Percentiles rank a stretch among this genome's conserved stretches.
phyloP scores from a whole-genome alignment of 2,113 vertebrate species.

The Xerus inauris region DNA sequence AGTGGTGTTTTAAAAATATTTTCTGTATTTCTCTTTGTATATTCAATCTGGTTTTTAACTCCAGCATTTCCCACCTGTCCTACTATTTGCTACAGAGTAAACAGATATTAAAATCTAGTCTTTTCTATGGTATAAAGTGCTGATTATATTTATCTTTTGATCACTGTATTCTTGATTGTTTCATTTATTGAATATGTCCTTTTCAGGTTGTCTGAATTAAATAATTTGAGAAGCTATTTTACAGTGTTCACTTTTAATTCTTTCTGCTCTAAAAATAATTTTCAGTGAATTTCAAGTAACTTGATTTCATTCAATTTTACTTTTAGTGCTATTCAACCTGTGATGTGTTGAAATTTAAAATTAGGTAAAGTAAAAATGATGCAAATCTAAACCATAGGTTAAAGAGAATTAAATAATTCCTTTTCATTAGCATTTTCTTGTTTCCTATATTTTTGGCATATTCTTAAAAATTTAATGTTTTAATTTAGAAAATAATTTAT shows the following conservation, averaged over 20 bases:
- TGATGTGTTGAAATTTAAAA: conserved; percentile 44
- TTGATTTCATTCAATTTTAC: background rate
- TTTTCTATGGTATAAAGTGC: background rate
- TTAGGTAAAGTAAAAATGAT: conserved; percentile 54
- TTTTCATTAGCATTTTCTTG: conserved; percentile 38
- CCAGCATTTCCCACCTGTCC: background rate
- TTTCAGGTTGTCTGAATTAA: background rate
- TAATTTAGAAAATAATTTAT: conserved; percentile 47
- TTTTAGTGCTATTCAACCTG: background rate
- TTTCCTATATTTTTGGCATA: background rate
- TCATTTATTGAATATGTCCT: background rate
- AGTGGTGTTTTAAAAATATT: background rate
- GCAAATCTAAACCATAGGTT: background rate
- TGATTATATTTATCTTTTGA: background rate
- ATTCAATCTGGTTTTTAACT: background rate
- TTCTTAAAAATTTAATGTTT: conserved; percentile 40
- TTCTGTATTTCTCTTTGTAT: background rate
- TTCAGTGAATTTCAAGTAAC: conserved; percentile 37
- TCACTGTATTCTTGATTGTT: background rate
- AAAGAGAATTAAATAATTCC: conserved; percentile 35
- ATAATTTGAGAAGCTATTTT: background rate
- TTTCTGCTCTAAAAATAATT: conserved; percentile 41
- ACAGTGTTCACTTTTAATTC: background rate
- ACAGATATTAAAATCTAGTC: background rate
- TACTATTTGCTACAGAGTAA: background rate